Base-by-base conservation (phyloP, 2,797 vertebrate genomes). In the Dallia pectoralis region DNA sequence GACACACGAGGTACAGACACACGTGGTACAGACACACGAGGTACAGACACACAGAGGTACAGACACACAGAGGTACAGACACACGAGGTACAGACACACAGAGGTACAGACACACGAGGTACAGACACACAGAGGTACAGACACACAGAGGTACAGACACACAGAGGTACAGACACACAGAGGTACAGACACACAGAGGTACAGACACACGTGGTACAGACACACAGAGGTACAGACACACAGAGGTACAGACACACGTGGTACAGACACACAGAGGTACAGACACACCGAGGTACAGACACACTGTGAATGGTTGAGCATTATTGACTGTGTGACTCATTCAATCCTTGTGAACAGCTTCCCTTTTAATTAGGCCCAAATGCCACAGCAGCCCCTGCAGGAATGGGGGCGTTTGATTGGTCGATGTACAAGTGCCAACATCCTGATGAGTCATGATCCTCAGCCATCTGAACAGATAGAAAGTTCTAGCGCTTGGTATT, bases 341-440 rank as follows among this genome's bases (percentile, higher is more conserved):
- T 5, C 49, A 12, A 51, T 18, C 9, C 51, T 22, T 29, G 47
- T 33, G 7, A 4, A 59, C 2, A 16, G 30, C 49, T 36, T 70
- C 49, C 15, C 68, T 33, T 70, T 56, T 70, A 70, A 70, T 70
- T 70, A 59, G 16, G 4, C 48, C 32, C 19, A 59, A 70, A 70
- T 53, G 49, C 49, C 68, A 70, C 19, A 22, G 51, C 11, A 4
- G 29, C n/a, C 51, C 68, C 68, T 3, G 9, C 15, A 47, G 68
- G n/a, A 18, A 33, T 4, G 18, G 29, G 19, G 49, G 19, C 1
- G 12, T 33, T 56, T 70, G 11, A 56, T 70, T 70, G 68, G 19
- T 70, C 25, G 15, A 69, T 51, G 49, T n/a, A 69, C 15, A 29
- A 30, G 22, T 19, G 29, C 16, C 30, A 11, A 18, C 29, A 53